Percentiles rank a stretch among this genome's conserved stretches.
Conservation (phyloP, 2,797 vertebrate genomes). For the Leuciscus waleckii region DNA sequence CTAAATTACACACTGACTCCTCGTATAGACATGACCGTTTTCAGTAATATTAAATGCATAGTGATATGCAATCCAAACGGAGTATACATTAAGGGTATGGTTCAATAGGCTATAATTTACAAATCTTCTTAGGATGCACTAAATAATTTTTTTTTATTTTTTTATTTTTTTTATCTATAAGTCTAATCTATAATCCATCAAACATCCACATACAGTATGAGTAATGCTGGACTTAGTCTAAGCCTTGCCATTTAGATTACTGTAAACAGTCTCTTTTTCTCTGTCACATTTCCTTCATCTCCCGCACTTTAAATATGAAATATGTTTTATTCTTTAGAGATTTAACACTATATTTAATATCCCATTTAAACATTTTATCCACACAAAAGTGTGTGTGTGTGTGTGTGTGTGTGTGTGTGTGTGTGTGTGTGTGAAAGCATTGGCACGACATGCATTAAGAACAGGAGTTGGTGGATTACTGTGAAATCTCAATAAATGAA, state of each 20-base stretch:
- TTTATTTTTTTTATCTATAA: slow-evolving; percentile 27
- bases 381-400: not conserved
- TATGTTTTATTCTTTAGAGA: not conserved
- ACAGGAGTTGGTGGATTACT: slow-evolving; percentile 39
- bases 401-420: not conserved
- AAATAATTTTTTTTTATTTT: slow-evolving; percentile 49
- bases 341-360: not conserved
- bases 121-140: slow-evolving; percentile 57
- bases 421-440: not conserved
- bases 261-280: slow-evolving; percentile 28
- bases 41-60: not conserved
- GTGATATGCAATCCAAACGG: not conserved
- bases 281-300: slow-evolving; percentile 10
- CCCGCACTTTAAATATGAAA: slow-evolving; percentile 9
- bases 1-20: not conserved
- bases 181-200: slow-evolving; percentile 59
- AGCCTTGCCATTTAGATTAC: slow-evolving; percentile 58
- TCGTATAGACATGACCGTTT: not conserved
- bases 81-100: not conserved
- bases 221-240: slow-evolving; percentile 52
- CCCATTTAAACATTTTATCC: slow-evolving; percentile 4
- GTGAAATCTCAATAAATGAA: slow-evolving; percentile 43
- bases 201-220: slow-evolving; percentile 39
- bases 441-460: not conserved
- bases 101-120: slow-evolving; percentile 17